phyloP scores from a whole-genome alignment of 2,888 invertebrate genomes.

The Euplexia lucipara region DNA sequence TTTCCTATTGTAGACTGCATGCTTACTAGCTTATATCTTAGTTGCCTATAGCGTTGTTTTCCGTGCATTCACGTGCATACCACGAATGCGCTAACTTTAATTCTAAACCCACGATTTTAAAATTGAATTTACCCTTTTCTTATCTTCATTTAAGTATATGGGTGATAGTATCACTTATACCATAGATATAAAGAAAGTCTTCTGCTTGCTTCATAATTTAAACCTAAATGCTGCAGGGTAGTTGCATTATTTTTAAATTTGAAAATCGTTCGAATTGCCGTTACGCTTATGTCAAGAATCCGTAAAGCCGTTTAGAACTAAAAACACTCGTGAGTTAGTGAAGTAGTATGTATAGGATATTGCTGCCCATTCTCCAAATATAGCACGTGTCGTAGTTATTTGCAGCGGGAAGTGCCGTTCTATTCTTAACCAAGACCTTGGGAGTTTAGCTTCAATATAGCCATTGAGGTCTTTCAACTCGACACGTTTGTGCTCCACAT shows the following conservation, averaged over 20 bases:
- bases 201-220: no score
- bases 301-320: background rate
- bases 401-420: conserved; percentile 50
- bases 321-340: background rate
- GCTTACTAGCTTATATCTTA: background rate
- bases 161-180: no score
- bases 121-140: no score
- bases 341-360: conserved; percentile 15
- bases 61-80: background rate
- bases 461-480: conserved; percentile 55
- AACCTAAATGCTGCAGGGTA: no score
- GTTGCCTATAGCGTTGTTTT: background rate
- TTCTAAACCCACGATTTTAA: no score
- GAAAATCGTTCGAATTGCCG: no score
- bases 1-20: background rate
- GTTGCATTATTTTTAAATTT: no score
- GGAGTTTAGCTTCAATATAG: conserved; percentile 28
- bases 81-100: no score
- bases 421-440: conserved; percentile 55
- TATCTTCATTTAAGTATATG: no score
- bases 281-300: no score
- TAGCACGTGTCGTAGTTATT: conserved; percentile 45
- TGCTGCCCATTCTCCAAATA: conserved; percentile 32
- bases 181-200: no score
- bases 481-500: conserved; percentile 17